A percentile compares a stretch with the other conserved stretches of the same genome.
These are phyloP conservation scores for Sthenelais limicola DNA, from an alignment of 2,888 invertebrate genomes.

Conservation along the genomic window DNA sequence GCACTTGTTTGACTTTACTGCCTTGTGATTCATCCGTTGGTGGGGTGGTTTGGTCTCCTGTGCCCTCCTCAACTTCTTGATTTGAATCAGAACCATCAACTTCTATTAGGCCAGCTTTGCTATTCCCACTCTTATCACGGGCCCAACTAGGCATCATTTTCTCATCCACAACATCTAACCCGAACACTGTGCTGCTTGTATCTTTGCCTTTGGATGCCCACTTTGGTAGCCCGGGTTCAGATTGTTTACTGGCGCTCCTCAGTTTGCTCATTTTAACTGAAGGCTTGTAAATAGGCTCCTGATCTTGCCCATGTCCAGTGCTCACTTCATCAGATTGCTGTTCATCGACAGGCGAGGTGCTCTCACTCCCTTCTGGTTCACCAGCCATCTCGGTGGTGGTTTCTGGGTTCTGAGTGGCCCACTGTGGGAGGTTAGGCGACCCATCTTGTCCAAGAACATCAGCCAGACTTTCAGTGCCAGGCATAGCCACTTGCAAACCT, in stretches of 20 bases:
- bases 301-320: no score
- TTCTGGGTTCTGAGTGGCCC: not conserved
- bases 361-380: conserved; percentile 3
- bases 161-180: conserved; percentile 8
- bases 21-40: not conserved
- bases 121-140: conserved; percentile 40
- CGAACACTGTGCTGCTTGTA: conserved; percentile 43
- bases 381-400: not conserved
- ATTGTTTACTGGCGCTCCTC: not conserved
- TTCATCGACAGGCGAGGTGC: not conserved
- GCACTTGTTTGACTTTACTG: not conserved
- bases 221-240: conserved; percentile 16
- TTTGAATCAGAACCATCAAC: not conserved
- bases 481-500: not conserved
- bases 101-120: not conserved
- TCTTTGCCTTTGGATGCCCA: conserved; percentile 40
- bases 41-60: not conserved
- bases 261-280: not conserved
- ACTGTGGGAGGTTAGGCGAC: not conserved
- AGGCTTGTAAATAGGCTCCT: no score
- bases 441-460: not conserved
- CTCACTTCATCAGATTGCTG: not conserved
- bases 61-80: conserved; percentile 21
- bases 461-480: not conserved
- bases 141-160: conserved; percentile 54